Percentiles rank a stretch among this genome's conserved stretches.
Evolutionary conservation across 1,140 invertebrate genomes (phyloP).

Genomic region (Sycophaga agraensis): DNA sequence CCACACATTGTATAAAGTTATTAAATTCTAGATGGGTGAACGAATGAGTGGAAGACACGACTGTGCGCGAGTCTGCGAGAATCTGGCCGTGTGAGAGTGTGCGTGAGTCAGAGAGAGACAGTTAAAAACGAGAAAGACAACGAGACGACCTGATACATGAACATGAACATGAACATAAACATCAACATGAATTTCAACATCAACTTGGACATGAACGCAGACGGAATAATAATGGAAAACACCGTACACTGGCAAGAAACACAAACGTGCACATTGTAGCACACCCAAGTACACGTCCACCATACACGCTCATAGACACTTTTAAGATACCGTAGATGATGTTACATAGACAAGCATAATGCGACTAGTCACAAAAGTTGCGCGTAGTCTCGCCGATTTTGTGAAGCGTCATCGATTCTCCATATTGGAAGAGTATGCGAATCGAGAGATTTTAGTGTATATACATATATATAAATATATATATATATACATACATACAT

Average conservation of each 20-base stretch:
- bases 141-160: no score
- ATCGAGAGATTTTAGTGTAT: constrained; percentile 15
- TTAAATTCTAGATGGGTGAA: constrained; percentile 24
- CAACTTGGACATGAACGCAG: constrained; percentile 41
- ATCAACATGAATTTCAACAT: no score
- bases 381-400: constrained; percentile 30
- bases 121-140: no score
- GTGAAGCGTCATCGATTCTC: constrained; percentile 27
- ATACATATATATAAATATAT: constrained; percentile 20
- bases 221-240: constrained; percentile 23
- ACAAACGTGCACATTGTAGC: constrained; percentile 11
- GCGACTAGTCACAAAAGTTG: constrained; percentile 32
- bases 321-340: constrained; percentile 26
- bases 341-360: constrained; percentile 17
- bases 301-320: no score
- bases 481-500: not conserved
- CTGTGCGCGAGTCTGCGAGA: constrained; percentile 17
- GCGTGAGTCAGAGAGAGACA: no score
- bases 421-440: constrained; percentile 19
- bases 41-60: constrained; percentile 10
- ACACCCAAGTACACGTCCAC: no score
- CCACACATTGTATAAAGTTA: constrained; percentile 32
- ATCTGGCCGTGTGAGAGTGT: no score
- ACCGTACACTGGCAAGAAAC: constrained; percentile 14
- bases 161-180: constrained; percentile 29